Conservation (phyloP, 2,888 invertebrate species). For the Eristalis arbustorum region DNA sequence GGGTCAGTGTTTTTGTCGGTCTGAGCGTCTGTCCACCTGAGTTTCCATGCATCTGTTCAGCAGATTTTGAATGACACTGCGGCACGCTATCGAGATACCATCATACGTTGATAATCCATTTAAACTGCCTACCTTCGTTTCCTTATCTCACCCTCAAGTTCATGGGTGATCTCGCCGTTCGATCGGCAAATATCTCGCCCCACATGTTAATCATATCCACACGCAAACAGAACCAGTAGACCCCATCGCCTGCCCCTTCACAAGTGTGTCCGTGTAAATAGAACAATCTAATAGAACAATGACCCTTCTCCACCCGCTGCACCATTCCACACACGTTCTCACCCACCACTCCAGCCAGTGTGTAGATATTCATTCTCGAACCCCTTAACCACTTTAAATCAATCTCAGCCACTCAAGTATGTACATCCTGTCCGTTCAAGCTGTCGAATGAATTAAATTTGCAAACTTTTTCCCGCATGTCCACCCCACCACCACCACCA, state of each 20-base stretch:
- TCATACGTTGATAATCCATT: too few species aligned
- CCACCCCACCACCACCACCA: not conserved
- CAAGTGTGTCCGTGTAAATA: too few species aligned
- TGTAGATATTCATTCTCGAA: not conserved
- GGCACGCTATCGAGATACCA: too few species aligned
- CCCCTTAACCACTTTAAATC: not conserved
- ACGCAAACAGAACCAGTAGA: not conserved
- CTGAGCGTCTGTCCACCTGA: too few species aligned
- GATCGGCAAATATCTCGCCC: too few species aligned
- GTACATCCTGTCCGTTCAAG: not conserved
- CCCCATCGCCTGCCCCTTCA: not conserved
- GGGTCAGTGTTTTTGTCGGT: too few species aligned
- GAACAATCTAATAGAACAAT: not conserved
- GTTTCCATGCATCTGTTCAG: too few species aligned
- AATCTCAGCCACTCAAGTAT: not conserved
- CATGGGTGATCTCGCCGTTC: not conserved
- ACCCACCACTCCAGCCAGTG: not conserved
- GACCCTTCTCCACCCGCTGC: not conserved
- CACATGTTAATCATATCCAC: not conserved
- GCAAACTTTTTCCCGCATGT: conserved; percentile 1
- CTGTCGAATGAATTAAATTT: conserved; percentile 12
- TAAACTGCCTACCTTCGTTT: not conserved
- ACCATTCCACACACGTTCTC: not conserved
- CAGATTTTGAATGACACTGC: too few species aligned
- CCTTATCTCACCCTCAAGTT: not conserved